A percentile compares a stretch with the other conserved stretches of the same genome.
Evolutionary conservation across 1,140 invertebrate genomes (phyloP).

Genomic region (Trachymyrmex septentrionalis): DNA sequence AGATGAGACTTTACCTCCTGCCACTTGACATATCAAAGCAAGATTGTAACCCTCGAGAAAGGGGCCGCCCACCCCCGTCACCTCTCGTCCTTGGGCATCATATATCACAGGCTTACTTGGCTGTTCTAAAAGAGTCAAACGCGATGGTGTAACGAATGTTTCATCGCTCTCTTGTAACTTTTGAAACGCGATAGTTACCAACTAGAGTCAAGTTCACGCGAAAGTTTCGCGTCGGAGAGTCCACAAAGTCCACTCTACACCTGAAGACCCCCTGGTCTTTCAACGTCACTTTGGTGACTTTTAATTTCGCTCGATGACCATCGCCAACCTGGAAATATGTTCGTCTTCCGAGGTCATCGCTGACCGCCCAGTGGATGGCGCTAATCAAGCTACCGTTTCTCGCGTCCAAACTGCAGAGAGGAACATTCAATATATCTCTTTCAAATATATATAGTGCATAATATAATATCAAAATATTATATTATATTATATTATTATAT

Average conservation of each 20-base stretch:
- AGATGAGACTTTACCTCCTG: conserved; percentile 90
- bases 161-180: not conserved
- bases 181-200: conserved; percentile 88
- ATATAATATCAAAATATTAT: conserved; percentile 3
- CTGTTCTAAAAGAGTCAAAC: conserved; percentile 88
- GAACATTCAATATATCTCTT: not conserved
- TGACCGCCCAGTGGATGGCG: conserved; percentile 91
- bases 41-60: conserved; percentile 94
- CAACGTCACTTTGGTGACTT: conserved; percentile 90
- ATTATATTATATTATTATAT: not conserved
- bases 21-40: conserved; percentile 93
- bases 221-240: conserved; percentile 94
- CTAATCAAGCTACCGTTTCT: conserved; percentile 88
- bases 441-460: not conserved
- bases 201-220: conserved; percentile 94
- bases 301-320: conserved; percentile 90
- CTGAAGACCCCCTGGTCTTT: conserved; percentile 93
- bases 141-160: not conserved
- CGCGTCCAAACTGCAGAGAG: conserved; percentile 90
- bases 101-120: conserved; percentile 93
- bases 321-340: conserved; percentile 92
- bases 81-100: conserved; percentile 92
- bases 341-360: conserved; percentile 91
- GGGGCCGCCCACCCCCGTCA: conserved; percentile 91
- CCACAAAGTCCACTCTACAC: conserved; percentile 94